phyloP scores from a whole-genome alignment of 2,797 vertebrate genomes.

The Pangasius sanitwongsei region DNA sequence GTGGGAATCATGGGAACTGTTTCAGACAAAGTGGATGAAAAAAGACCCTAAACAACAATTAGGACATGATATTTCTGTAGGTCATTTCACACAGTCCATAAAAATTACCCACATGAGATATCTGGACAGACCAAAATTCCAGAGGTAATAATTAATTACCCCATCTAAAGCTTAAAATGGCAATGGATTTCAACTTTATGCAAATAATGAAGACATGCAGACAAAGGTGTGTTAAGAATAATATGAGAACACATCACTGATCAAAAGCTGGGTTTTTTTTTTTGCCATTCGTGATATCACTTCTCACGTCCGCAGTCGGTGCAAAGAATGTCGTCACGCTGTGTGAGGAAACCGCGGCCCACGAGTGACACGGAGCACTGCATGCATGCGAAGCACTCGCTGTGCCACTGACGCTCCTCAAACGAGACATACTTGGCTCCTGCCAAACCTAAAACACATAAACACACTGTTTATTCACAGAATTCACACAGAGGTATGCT shows the following conservation, averaged over 20 bases:
- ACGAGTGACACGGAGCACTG: constrained; percentile 86
- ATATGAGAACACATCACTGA: not conserved
- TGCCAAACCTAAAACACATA: constrained; percentile 80
- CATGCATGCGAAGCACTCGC: constrained; percentile 88
- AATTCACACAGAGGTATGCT: not conserved
- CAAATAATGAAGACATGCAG: not conserved
- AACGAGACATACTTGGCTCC: constrained; percentile 92
- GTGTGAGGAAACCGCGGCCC: constrained; percentile 87
- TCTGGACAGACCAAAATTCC: not conserved
- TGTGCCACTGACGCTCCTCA: constrained; percentile 95
- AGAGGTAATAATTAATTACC: not conserved
- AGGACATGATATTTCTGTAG: not conserved
- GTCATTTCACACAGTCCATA: not conserved
- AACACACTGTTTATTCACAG: constrained; percentile 36
- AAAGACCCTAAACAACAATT: not conserved
- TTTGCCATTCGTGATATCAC: constrained; percentile 44
- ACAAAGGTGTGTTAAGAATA: not conserved
- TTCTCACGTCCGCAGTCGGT: constrained; percentile 83
- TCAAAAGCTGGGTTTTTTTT: not conserved
- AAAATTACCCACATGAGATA: not conserved
- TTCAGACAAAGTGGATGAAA: not conserved
- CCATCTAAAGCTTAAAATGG: not conserved
- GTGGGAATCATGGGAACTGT: not conserved
- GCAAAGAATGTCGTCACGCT: constrained; percentile 84
- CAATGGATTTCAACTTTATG: not conserved